Conservation (phyloP, 2,888 invertebrate genomes). For the Drosophila formosana region DNA sequence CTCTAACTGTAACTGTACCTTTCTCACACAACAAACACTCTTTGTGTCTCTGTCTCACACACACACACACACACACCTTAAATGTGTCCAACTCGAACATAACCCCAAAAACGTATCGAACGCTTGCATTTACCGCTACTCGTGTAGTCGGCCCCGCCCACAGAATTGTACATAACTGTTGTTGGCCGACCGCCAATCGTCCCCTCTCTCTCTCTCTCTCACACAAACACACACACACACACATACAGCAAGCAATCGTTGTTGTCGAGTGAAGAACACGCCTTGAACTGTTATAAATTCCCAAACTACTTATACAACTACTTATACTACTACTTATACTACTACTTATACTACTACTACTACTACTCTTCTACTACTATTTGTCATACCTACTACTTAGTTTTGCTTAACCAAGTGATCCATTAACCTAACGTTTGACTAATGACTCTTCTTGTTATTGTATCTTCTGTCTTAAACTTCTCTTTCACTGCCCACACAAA, state of each 20-base stretch:
- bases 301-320: constrained; percentile 6
- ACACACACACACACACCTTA: constrained; percentile 2
- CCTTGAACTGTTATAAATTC: constrained; percentile 3
- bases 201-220: not conserved
- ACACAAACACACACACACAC: not conserved
- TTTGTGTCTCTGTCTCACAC: constrained; percentile 11
- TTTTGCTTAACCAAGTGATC: constrained; percentile 72
- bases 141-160: constrained; percentile 10
- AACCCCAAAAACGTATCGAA: constrained; percentile 17
- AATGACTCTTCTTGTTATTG: constrained; percentile 78
- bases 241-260: constrained; percentile 4
- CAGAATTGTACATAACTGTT: not conserved
- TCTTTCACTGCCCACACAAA: constrained; percentile 75
- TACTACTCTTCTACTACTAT: constrained; percentile 39
- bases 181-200: not conserved
- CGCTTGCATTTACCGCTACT: constrained; percentile 28
- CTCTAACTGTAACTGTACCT: constrained; percentile 13
- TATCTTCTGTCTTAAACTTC: constrained; percentile 79
- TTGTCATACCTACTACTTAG: constrained; percentile 57
- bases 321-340: constrained; percentile 9
- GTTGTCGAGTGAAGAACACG: constrained; percentile 1
- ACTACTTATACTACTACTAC: constrained; percentile 15
- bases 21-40: constrained; percentile 8
- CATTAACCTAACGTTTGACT: constrained; percentile 71
- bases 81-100: constrained; percentile 23